Percentiles rank a stretch among this genome's conserved stretches.
These are phyloP conservation scores for Calliphora vomitoria DNA, from an alignment of 2,888 invertebrate species.

Conservation along the genomic window DNA sequence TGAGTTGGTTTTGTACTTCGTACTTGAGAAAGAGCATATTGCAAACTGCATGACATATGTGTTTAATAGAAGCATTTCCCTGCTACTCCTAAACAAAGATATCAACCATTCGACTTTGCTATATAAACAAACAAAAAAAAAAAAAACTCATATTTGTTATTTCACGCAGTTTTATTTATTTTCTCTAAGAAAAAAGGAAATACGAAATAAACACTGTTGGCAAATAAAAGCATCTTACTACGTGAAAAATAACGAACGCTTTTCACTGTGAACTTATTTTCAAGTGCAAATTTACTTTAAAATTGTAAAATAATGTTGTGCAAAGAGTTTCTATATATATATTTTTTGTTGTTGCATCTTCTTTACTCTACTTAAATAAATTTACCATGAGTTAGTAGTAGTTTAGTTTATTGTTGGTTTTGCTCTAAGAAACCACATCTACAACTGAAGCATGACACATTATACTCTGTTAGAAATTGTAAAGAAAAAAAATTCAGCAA, in stretches of 20 bases:
- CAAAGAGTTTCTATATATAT: conserved; percentile 40
- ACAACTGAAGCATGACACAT: conserved; percentile 66
- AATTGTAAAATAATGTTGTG: conserved; percentile 66
- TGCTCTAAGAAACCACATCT: conserved; percentile 56
- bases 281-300: conserved; percentile 68
- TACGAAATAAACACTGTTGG: conserved; percentile 19
- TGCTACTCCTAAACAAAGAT: neutral
- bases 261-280: conserved; percentile 61
- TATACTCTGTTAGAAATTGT: conserved; percentile 37
- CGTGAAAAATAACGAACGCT: conserved; percentile 35
- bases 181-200: neutral
- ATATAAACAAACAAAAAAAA: too few species aligned
- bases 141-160: conserved; percentile 16
- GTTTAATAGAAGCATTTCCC: neutral
- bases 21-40: too few species aligned
- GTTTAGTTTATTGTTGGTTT: conserved; percentile 39
- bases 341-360: neutral
- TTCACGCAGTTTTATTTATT: conserved; percentile 37
- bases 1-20: too few species aligned
- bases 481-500: conserved; percentile 10
- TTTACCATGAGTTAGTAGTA: conserved; percentile 46
- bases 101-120: neutral
- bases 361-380: conserved; percentile 52
- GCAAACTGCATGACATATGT: neutral
- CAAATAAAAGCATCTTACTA: conserved; percentile 45